Conservation (phyloP, 2,113 vertebrate genomes). For the Trematomus loennbergii region DNA sequence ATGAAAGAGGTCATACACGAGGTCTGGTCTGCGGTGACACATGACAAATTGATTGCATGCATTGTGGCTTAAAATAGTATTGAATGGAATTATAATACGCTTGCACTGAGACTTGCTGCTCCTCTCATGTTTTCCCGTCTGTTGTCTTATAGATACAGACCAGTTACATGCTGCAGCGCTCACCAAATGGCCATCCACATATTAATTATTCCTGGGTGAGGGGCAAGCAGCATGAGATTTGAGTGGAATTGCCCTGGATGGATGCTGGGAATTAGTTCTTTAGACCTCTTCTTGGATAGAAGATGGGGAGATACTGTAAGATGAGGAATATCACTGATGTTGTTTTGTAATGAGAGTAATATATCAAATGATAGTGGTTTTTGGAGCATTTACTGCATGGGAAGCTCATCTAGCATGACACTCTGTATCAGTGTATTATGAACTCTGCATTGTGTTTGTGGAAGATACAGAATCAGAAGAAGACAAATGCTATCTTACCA, state of each 20-base stretch:
- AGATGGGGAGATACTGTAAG: conserved; percentile 5
- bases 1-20: conserved; percentile 47
- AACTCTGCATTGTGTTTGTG: no score
- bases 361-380: background rate
- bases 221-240: background rate
- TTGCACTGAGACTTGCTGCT: conserved; percentile 8
- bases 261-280: conserved; percentile 24
- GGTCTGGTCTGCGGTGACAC: conserved; percentile 55
- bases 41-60: conserved; percentile 67
- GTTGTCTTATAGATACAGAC: conserved; percentile 15
- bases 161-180: conserved; percentile 17
- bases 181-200: conserved; percentile 32
- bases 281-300: conserved; percentile 18
- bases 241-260: background rate
- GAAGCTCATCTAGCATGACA: no score
- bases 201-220: conserved; percentile 39
- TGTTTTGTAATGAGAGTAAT: background rate
- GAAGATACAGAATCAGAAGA: no score
- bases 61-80: conserved; percentile 54
- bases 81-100: conserved; percentile 40
- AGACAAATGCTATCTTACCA: no score
- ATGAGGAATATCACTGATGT: conserved; percentile 7
- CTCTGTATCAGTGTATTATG: no score
- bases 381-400: conserved; percentile 1
- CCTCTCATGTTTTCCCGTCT: conserved; percentile 45